phyloP scores from a whole-genome alignment of 2,888 invertebrate genomes.

The Aspidapion aeneum region DNA sequence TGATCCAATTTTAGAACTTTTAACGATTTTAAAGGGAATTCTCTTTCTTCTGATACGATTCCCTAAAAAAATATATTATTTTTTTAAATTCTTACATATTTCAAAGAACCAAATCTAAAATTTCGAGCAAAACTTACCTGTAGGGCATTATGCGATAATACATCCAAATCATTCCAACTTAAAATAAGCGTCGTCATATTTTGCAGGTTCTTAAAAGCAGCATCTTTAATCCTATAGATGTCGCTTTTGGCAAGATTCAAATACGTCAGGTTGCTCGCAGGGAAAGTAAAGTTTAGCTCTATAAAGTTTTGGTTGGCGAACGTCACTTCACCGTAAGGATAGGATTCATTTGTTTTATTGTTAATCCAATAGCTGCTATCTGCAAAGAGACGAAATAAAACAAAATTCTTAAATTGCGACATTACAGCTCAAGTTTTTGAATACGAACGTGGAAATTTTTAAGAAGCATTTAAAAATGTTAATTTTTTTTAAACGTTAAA shows the following conservation, averaged over 20 bases:
- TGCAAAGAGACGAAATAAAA: neutral
- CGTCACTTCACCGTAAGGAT: conserved; percentile 25
- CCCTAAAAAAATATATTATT: conserved; percentile 54
- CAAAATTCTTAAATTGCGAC: neutral
- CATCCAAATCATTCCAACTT: conserved; percentile 64
- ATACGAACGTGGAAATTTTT: too few relatives aligned
- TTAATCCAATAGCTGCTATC: conserved; percentile 16
- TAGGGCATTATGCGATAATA: conserved; percentile 62
- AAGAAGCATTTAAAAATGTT: too few relatives aligned
- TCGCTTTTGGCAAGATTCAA: conserved; percentile 62
- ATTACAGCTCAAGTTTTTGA: too few relatives aligned
- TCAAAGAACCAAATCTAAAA: too few relatives aligned
- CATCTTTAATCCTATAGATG: conserved; percentile 59
- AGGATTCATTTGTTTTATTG: conserved; percentile 24
- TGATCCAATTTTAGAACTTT: conserved; percentile 61
- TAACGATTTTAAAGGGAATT: conserved; percentile 58
- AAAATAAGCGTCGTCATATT: conserved; percentile 63
- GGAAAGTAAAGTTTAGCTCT: conserved; percentile 45
- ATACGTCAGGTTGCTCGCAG: conserved; percentile 50
- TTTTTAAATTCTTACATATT: too few relatives aligned
- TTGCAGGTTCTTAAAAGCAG: conserved; percentile 61
- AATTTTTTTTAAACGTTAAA: too few relatives aligned
- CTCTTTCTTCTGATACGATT: conserved; percentile 53
- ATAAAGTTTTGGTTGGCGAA: conserved; percentile 30
- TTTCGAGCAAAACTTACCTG: conserved; percentile 55